Percentiles rank a stretch among this genome's conserved stretches.
phyloP scores from a whole-genome alignment of 2,113 vertebrate genomes.

The Neotragus pygmaeus region DNA sequence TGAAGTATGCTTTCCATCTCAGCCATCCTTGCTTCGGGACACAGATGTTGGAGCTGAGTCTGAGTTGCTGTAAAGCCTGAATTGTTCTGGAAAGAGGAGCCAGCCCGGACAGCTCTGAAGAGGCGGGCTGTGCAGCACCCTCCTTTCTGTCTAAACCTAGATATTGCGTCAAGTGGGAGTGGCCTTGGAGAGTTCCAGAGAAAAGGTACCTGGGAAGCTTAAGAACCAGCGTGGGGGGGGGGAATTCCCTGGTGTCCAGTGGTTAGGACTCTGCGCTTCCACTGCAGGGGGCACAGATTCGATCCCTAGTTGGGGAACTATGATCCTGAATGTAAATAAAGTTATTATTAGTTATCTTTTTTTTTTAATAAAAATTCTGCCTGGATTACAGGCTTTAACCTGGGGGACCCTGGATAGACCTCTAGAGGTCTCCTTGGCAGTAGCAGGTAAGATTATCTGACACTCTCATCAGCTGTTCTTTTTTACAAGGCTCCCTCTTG shows the following conservation, averaged over 20 bases:
- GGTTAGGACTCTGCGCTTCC: neutral
- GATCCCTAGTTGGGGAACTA: neutral
- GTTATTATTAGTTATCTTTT: neutral
- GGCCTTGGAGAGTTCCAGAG: conserved; percentile 41
- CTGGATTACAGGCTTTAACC: neutral
- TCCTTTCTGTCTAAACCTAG: conserved; percentile 43
- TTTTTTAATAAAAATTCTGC: neutral
- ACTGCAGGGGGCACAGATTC: neutral
- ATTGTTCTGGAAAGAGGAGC: conserved; percentile 15
- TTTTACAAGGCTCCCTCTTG: neutral
- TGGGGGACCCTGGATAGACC: neutral
- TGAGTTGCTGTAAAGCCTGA: neutral
- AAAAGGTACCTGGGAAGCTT: neutral
- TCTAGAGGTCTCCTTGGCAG: neutral
- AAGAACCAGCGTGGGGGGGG: neutral
- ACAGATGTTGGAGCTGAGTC: neutral
- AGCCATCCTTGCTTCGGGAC: neutral
- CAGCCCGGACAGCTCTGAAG: conserved; percentile 14
- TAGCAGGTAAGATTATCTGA: neutral
- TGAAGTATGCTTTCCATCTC: neutral
- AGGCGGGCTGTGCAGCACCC: conserved; percentile 20
- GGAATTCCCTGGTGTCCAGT: neutral
- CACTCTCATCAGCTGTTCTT: neutral
- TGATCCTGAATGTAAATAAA: neutral
- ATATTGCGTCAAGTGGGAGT: conserved; percentile 59